Percentiles rank a stretch among this genome's conserved stretches.
These are phyloP conservation scores for Synergus gifuensis DNA, from an alignment of 2,888 invertebrate species.

Conservation along the genomic window DNA sequence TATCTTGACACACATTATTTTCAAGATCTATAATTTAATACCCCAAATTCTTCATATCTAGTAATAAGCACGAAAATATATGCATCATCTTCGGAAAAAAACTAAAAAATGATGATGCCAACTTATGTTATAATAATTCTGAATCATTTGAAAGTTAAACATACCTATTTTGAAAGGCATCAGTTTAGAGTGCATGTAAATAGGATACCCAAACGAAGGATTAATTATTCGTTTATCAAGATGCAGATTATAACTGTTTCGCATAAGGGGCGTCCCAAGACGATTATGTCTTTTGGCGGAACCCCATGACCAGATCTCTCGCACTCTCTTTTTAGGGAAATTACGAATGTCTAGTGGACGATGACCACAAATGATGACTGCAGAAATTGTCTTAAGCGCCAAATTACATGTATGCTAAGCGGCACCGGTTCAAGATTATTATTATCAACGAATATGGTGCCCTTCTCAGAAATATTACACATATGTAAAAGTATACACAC, in stretches of 20 bases:
- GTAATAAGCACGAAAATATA: not conserved
- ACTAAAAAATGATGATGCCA: not conserved
- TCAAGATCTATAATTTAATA: too few relatives aligned
- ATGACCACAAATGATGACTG: conserved; percentile 15
- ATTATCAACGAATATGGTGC: conserved; percentile 67
- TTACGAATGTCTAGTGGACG: conserved; percentile 41
- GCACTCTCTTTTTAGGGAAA: conserved; percentile 14
- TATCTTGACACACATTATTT: too few relatives aligned
- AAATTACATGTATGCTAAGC: conserved; percentile 75
- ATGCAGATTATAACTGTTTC: conserved; percentile 15
- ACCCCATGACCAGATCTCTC: conserved; percentile 49
- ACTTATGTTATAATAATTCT: conserved; percentile 3
- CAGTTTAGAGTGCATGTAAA: conserved; percentile 18
- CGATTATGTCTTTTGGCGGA: conserved; percentile 62
- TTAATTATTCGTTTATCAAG: conserved; percentile 26
- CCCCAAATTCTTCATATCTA: not conserved
- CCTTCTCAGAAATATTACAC: conserved; percentile 72
- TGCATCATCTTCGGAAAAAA: too few relatives aligned
- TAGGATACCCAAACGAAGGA: conserved; percentile 19
- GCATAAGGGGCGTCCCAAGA: conserved; percentile 51
- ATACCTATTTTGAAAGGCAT: not conserved
- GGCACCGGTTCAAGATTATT: conserved; percentile 72
- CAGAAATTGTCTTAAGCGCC: conserved; percentile 68
- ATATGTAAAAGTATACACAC: conserved; percentile 49
- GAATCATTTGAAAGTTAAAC: not conserved